These are phyloP conservation scores for Melanerpes formicivorus DNA, from an alignment of 2,113 vertebrate species.

Conservation along the genomic window DNA sequence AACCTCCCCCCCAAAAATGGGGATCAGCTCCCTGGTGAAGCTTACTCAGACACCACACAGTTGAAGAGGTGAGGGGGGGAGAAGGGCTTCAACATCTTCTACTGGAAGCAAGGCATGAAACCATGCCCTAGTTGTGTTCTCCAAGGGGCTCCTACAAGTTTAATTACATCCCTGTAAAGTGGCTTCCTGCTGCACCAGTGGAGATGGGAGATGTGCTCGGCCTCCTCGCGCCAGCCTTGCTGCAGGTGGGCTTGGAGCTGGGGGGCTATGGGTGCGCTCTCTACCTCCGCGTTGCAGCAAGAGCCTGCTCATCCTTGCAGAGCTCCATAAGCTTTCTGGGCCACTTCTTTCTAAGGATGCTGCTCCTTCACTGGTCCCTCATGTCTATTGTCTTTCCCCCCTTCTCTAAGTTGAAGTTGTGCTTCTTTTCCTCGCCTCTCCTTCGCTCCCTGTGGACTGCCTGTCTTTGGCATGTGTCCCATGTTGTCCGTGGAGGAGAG, in stretches of 20 bases:
- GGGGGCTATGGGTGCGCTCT: not conserved
- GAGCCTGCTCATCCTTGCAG: not conserved
- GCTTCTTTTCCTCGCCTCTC: not conserved
- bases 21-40: not conserved
- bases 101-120: not conserved
- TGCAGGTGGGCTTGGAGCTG: not conserved
- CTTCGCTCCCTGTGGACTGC: conserved; percentile 12
- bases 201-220: not conserved
- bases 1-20: too few relatives aligned
- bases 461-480: conserved; percentile 42
- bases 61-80: not conserved
- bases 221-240: not conserved
- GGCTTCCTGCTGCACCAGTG: not conserved
- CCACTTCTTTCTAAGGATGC: not conserved
- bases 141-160: conserved; percentile 43
- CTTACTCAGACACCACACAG: not conserved
- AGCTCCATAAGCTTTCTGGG: not conserved
- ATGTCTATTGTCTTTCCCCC: not conserved
- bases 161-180: conserved; percentile 57
- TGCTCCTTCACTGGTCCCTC: not conserved
- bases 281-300: not conserved
- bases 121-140: conserved; percentile 56
- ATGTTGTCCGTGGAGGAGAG: not conserved
- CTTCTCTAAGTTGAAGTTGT: not conserved
- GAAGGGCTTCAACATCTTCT: not conserved